A percentile compares a stretch with the other conserved stretches of the same genome.
These are phyloP conservation scores for Dolichallabes microphthalmus DNA, from an alignment of 2,113 vertebrate genomes.

Conservation along the genomic window DNA sequence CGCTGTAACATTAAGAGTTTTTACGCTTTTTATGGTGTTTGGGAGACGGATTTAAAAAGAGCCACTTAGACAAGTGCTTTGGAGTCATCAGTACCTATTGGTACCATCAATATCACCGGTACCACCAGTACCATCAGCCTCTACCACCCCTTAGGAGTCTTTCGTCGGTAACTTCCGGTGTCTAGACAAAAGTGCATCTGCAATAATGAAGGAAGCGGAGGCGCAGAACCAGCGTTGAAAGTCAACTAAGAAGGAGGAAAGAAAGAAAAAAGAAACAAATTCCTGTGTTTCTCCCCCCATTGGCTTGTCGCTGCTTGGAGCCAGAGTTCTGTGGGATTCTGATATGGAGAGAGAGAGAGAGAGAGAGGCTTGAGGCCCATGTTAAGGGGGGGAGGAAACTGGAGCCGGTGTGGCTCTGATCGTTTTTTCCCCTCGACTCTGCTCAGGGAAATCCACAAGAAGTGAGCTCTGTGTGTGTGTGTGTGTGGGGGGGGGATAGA, in stretches of 20 bases:
- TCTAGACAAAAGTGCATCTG: not conserved
- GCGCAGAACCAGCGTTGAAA: conserved; percentile 60
- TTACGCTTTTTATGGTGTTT: too few species aligned
- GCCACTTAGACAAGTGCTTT: too few species aligned
- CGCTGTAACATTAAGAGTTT: not conserved
- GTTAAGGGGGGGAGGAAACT: conserved; percentile 66
- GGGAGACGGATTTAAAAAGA: too few species aligned
- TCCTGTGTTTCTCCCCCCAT: conserved; percentile 59
- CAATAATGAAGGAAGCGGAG: conserved; percentile 58
- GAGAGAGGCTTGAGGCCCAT: conserved; percentile 61
- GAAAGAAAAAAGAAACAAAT: conserved; percentile 39
- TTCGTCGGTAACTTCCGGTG: too few species aligned
- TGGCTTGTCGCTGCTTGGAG: conserved; percentile 55
- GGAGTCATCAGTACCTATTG: too few species aligned
- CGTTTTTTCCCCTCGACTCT: conserved; percentile 7
- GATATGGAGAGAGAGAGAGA: conserved; percentile 55
- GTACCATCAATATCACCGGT: too few species aligned
- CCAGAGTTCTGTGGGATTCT: conserved; percentile 75
- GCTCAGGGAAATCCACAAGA: conserved; percentile 24
- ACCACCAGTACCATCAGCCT: too few species aligned
- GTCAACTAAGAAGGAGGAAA: conserved; percentile 8
- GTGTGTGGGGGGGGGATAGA: conserved; percentile 7
- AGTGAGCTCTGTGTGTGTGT: conserved; percentile 34
- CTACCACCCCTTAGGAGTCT: too few species aligned
- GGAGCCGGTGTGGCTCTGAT: conserved; percentile 55